Percentiles rank a stretch among this genome's conserved stretches.
Evolutionary conservation across 2,797 vertebrate species (phyloP).

Genomic region (Coranthus polyacanthus): DNA sequence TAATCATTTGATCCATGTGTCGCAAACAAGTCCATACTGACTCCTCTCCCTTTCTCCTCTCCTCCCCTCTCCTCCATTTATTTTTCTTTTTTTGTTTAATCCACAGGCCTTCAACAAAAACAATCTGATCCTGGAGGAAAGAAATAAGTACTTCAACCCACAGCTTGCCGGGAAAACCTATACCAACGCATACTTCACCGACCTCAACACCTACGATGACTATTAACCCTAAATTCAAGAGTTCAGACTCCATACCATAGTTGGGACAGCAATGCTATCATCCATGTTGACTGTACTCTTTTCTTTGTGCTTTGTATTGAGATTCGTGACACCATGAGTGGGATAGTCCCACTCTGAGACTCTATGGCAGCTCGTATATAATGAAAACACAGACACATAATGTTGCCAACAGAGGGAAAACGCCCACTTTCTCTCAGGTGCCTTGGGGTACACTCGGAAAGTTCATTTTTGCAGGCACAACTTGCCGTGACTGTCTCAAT

Average conservation of each 20-base stretch:
- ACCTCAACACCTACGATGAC: conserved; percentile 98
- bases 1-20: conserved; percentile 64
- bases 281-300: conserved; percentile 61
- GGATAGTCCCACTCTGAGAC: conserved; percentile 69
- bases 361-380: conserved; percentile 74
- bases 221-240: conserved; percentile 85
- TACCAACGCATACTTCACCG: conserved; percentile 97
- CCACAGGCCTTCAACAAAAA: conserved; percentile 98
- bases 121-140: conserved; percentile 97
- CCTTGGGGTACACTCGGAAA: conserved; percentile 79
- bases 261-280: conserved; percentile 36
- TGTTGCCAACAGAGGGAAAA: conserved; percentile 75
- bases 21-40: conserved; percentile 49
- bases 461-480: conserved; percentile 42
- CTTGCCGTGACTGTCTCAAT: conserved; percentile 60
- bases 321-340: conserved; percentile 75
- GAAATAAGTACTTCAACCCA: conserved; percentile 99
- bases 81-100: conserved; percentile 31
- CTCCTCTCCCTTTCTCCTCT: conserved; percentile 38
- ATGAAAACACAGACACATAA: conserved; percentile 64
- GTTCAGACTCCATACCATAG: conserved; percentile 53
- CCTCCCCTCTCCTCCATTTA: conserved; percentile 11
- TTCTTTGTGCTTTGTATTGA: conserved; percentile 80
- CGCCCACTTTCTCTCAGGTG: conserved; percentile 80
- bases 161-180: conserved; percentile 97